Base-by-base conservation (phyloP, 2,797 vertebrate genomes). In the Coregonus ussuriensis region DNA sequence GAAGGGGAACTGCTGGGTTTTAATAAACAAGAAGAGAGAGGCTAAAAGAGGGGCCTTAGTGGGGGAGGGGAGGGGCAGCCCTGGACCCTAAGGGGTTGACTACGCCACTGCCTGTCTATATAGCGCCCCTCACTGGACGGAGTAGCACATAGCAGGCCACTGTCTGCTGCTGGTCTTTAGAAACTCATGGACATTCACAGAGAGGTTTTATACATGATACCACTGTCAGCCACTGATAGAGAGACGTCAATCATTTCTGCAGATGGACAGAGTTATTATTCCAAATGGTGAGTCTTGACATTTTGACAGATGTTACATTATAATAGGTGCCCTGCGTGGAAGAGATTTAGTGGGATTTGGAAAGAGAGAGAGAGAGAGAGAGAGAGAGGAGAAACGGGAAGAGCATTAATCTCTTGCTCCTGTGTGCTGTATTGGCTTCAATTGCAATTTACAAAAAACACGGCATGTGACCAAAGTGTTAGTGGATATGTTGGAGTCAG, bases 31-130 rank as follows among this genome's bases (percentile, higher is more conserved):
- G 53, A 78, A 71, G 77, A 18, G 21, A 41, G 69, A 82, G 84
- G 82, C 87, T 85, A 84, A 88, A 85, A 14, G n/a, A 59, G 70
- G 54, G 4, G 21, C 63, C 31, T 33, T 88, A 86, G 76, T 16
- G 67, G 67, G 41, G 71, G 56, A 33, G 31, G 31, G 31, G 31
- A 33, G 31, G 31, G 31, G 31, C 31, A 41, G 74, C 29, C 33
- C 31, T n/a, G 53, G 74, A 41, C 76, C 78, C 66, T n/a, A 13
- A 18, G 71, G 74, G 76, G 66, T 6, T 37, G 75, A 79, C 76
- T 31, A 35, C 71, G 67, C 77, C 67, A 9, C 31, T 33, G 31
- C 31, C 51, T 80, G 72, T 68, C 69, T 16, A 41, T n/a, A 31
- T 76, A 47, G 54, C 25, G 67, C 21, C 53, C 52, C 66, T 16